Conservation (phyloP, 2,797 vertebrate genomes). For the Cyprinella venusta region DNA sequence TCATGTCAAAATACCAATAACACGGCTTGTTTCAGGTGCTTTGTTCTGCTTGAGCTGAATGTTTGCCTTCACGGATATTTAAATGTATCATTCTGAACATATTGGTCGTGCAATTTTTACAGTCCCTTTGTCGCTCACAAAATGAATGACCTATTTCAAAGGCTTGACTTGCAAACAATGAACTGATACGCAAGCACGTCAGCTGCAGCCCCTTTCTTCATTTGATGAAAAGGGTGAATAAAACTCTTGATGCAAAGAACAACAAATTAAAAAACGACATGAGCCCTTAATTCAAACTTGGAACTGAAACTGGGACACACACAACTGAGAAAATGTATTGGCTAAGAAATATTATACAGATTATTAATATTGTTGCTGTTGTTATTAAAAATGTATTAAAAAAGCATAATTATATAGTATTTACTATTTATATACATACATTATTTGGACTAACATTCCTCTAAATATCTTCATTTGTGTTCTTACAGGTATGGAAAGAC, state of each 20-base stretch:
- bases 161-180: slow-evolving; percentile 34
- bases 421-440: too few relatives aligned
- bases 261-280: slow-evolving; percentile 4
- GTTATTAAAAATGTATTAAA: not conserved
- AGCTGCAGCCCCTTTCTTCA: slow-evolving; percentile 3
- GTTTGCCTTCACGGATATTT: not conserved
- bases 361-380: not conserved
- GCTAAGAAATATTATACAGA: not conserved
- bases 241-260: not conserved
- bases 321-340: not conserved
- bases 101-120: slow-evolving; percentile 16
- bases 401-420: too few relatives aligned
- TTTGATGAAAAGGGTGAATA: not conserved
- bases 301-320: not conserved
- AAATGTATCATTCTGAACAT: not conserved
- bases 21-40: slow-evolving; percentile 4
- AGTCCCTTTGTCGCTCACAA: slow-evolving; percentile 19
- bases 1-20: slow-evolving; percentile 24
- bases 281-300: not conserved
- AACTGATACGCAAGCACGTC: slow-evolving; percentile 4
- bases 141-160: slow-evolving; percentile 32
- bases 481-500: not conserved
- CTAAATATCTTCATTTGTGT: not conserved
- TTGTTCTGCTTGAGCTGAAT: slow-evolving; percentile 5
- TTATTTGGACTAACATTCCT: not conserved